Evolutionary conservation across 2,888 invertebrate genomes (phyloP).

Genomic region (Acanthopleura granulata): DNA sequence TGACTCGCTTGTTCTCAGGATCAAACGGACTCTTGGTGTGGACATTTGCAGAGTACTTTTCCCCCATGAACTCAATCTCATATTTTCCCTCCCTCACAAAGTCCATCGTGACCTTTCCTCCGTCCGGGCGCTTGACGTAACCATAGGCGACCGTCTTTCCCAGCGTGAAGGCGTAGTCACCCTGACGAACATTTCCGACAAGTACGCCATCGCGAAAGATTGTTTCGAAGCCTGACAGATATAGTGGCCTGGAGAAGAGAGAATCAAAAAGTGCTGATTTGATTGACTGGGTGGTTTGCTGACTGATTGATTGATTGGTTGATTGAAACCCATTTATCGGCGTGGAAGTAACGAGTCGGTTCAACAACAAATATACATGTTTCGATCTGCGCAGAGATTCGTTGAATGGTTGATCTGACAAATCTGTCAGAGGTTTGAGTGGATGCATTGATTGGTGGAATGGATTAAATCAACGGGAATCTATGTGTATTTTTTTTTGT

Average conservation of each 20-base stretch:
- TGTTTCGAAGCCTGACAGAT: constrained; percentile 89
- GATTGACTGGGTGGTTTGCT: no score
- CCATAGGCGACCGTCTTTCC: constrained; percentile 77
- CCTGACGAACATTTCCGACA: constrained; percentile 85
- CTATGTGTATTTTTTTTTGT: no score
- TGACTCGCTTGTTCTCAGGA: constrained; percentile 80
- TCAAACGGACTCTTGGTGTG: constrained; percentile 86
- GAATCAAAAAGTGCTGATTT: constrained; percentile 16
- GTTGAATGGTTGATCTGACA: no score
- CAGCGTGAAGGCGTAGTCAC: constrained; percentile 80
- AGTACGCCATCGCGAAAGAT: constrained; percentile 79
- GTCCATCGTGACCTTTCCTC: constrained; percentile 68
- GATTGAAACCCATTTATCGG: no score
- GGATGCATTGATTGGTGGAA: no score
- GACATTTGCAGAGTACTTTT: constrained; percentile 78
- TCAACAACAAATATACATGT: no score
- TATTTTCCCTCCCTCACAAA: constrained; percentile 77
- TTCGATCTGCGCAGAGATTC: no score
- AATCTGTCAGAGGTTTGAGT: no score
- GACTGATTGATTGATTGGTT: no score
- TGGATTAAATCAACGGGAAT: no score
- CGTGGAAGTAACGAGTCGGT: no score
- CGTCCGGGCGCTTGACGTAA: constrained; percentile 74
- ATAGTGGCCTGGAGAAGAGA: constrained; percentile 72
- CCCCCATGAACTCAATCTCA: constrained; percentile 85